A percentile compares a stretch with the other conserved stretches of the same genome.
Evolutionary conservation across 1,140 invertebrate genomes (phyloP).

Genomic region (Platorchestia sp.): DNA sequence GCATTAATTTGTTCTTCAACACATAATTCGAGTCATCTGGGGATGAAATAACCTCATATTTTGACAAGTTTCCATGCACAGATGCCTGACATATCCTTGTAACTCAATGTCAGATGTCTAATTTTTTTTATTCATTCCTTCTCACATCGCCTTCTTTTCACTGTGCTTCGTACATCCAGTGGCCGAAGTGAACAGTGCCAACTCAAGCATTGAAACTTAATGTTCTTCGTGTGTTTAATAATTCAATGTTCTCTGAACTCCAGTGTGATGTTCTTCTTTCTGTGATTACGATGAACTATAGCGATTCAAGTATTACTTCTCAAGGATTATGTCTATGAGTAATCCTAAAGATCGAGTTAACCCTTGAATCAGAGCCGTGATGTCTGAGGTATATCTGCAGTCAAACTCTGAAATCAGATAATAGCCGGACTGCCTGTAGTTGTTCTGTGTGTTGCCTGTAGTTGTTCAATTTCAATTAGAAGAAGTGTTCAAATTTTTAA

Average conservation of each 20-base stretch:
- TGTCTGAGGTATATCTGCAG: no score
- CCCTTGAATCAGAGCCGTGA: background rate
- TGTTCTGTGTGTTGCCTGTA: no score
- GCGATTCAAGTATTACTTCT: background rate
- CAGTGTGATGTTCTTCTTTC: background rate
- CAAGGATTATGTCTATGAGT: background rate
- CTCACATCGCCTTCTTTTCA: background rate
- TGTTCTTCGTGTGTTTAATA: background rate
- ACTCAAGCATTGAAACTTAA: background rate
- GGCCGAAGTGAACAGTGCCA: background rate
- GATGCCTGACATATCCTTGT: background rate
- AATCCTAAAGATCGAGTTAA: background rate
- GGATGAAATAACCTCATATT: background rate
- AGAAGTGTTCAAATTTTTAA: background rate
- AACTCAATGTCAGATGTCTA: background rate
- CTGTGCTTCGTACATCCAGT: background rate
- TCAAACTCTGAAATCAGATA: background rate
- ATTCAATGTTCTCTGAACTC: background rate
- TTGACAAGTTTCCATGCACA: background rate
- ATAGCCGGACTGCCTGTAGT: no score
- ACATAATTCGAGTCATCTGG: background rate
- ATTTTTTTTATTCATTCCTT: background rate
- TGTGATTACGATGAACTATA: background rate
- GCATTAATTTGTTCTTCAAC: background rate
- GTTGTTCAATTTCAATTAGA: no score